Base-by-base conservation (phyloP, 2,888 invertebrate genomes). In the Eristalis arbustorum region DNA sequence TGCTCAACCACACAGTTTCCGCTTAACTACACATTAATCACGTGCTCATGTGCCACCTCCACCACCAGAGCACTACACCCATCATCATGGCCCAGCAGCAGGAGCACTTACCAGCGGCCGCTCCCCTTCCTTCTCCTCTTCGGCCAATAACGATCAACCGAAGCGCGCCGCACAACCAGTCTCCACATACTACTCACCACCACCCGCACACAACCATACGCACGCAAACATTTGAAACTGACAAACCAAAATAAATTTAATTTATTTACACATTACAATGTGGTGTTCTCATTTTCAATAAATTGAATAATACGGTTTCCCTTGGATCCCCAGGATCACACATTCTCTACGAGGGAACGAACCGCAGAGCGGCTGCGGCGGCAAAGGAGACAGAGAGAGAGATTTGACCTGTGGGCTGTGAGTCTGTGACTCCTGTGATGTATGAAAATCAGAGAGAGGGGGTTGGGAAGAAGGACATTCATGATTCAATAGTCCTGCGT, bases 11-110 rank as follows among this genome's bases (percentile, higher is more conserved):
- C 76, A 77, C 68, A 66, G 56, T 83, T 87, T 87, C 83, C 87
- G 87, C 83, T 87, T 87, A 87, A 87, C 87, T 87, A 83, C 83
- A 87, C 83, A 87, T 87, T 87, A 87, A 87, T 87, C 87, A 87
- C 83, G 87, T 83, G 83, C 83, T 87, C 83, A 74, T 87, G 80
- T 84, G 77, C 72, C 67, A 67, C 67, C 67, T 56, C 37, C 75
- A 67, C 75, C 67, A 75, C 40, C 75, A 22, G 14, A 75, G 40
- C 64, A 66, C 23, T 25, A 14, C 42, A 3, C 3, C 18, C 49
- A 18, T 49, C 49, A 49, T n/a, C 42, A 18, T 42, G n/a, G 42
- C 42, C 14, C n/a, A 14, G 42, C n/a, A 42, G 42, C 42, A 42
- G 42, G n/a, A 42, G 42, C 42, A 42, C 42, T 42, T 42, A 42